Conservation (phyloP, 2,113 vertebrate genomes). For the Hucho hucho region DNA sequence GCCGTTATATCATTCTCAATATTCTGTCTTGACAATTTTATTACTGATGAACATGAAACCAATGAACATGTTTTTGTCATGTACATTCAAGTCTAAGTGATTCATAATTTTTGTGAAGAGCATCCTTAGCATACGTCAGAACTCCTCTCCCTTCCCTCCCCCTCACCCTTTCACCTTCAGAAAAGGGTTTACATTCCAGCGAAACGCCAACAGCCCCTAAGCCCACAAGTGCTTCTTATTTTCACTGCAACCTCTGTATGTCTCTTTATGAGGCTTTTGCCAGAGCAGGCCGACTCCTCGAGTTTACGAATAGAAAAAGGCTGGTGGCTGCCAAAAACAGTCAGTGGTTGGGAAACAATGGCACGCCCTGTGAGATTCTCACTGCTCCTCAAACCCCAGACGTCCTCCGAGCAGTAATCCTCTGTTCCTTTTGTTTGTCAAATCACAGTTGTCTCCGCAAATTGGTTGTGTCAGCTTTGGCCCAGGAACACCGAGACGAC, state of each 20-base stretch:
- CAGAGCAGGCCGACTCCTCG: slow-evolving; percentile 54
- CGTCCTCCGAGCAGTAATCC: slow-evolving; percentile 61
- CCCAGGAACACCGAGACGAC: slow-evolving; percentile 56
- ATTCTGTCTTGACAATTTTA: slow-evolving; percentile 37
- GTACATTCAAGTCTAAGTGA: slow-evolving; percentile 43
- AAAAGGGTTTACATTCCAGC: slow-evolving; percentile 56
- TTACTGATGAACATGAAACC: slow-evolving; percentile 22
- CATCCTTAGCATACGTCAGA: slow-evolving; percentile 28
- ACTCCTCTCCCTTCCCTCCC: neutral
- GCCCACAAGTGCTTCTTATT: slow-evolving; percentile 73
- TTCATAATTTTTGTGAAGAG: slow-evolving; percentile 49
- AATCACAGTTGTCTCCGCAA: slow-evolving; percentile 63
- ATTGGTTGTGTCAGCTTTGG: slow-evolving; percentile 73
- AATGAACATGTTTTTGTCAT: slow-evolving; percentile 55
- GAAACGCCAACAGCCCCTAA: slow-evolving; percentile 53
- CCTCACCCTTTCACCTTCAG: slow-evolving; percentile 51
- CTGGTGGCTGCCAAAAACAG: slow-evolving; percentile 59
- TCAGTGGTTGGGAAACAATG: slow-evolving; percentile 72
- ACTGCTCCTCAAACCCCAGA: slow-evolving; percentile 61
- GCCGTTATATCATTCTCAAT: slow-evolving; percentile 37
- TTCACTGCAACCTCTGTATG: slow-evolving; percentile 57
- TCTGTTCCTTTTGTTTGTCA: slow-evolving; percentile 67
- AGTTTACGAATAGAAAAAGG: slow-evolving; percentile 59
- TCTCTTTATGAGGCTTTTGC: slow-evolving; percentile 59
- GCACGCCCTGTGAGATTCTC: slow-evolving; percentile 70